Evolutionary conservation across 2,113 vertebrate species (phyloP).

Genomic region (Redunca redunca): DNA sequence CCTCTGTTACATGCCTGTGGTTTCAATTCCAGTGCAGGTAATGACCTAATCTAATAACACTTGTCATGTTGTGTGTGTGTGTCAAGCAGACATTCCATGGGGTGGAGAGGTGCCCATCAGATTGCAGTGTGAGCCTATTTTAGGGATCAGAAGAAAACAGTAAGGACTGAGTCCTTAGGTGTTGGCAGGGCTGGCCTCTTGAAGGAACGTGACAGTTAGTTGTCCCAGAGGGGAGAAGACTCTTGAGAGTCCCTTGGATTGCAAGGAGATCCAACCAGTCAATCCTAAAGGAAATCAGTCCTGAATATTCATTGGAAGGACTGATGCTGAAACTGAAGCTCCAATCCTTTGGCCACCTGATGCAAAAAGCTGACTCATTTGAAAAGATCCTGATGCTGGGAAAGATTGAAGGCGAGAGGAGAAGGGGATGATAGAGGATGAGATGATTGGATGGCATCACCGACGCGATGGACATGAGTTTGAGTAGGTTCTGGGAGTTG

Average conservation of each 20-base stretch:
- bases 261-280: neutral
- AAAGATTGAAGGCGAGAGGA: neutral
- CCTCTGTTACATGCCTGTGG: neutral
- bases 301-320: neutral
- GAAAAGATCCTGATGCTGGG: neutral
- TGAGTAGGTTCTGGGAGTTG: neutral
- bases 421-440: neutral
- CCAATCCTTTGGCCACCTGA: neutral
- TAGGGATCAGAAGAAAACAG: neutral
- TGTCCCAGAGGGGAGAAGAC: neutral
- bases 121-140: neutral
- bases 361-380: neutral
- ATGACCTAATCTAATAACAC: neutral
- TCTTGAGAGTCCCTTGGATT: neutral
- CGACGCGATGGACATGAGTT: accelerated
- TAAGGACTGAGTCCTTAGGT: neutral
- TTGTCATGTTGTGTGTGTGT: neutral
- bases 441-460: neutral
- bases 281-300: neutral
- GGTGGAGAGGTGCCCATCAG: neutral
- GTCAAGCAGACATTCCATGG: neutral
- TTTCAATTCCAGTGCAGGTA: neutral
- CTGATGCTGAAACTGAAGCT: neutral
- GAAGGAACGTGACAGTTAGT: neutral
- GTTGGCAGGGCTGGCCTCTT: neutral